Evolutionary conservation across 2,888 invertebrate species (phyloP), one percentile per base, ranked within the genome.

Genomic region (Notocelia uddmanniana): DNA sequence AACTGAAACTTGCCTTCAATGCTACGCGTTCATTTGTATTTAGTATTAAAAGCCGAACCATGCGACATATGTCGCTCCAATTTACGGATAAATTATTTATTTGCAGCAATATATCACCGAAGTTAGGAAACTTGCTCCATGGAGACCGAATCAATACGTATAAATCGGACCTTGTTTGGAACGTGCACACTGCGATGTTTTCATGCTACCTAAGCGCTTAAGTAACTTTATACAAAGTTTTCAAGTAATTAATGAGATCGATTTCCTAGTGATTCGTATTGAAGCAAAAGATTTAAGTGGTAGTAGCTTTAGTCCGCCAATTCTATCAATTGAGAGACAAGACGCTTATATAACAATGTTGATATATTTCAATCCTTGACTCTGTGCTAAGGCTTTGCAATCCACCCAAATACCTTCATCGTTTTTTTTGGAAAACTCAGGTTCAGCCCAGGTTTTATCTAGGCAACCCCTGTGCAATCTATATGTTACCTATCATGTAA

Each of bases 21-120:
- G 82, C 77, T 81, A 74, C 75, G 77, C 78, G 80, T 82, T 83
- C 84, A 83, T 86, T 85, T 85, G 82, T 83, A 81, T 79, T n/a
- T n/a, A n/a, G n/a, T 80, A 84, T 82, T 81, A 83, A 81, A 70
- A 50, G 62, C 72, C 18, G 45, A 67, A 72, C 60, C 21, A 67
- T 67, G 57, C 60, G 50, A 48, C 48, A 57, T 48, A 50, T 72
- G 60, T 72, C 60, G 55, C 45, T 50, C 60, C 60, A 70, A 72
- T 68, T 72, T 68, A 62, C 67, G 55, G 68, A 68, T 68, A 72
- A 62, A 62, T 72, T 57, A 68, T 72, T 72, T 68, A 72, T 72
- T 62, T 68, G 72, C 21, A 21, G 34, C 55, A 50, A 72, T 72
- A 62, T 68, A 72, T 72, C 72, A 72, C 67, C 59, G 37, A 70